Conservation (phyloP, 2,797 vertebrate species). For the Pseudochaenichthys georgianus region DNA sequence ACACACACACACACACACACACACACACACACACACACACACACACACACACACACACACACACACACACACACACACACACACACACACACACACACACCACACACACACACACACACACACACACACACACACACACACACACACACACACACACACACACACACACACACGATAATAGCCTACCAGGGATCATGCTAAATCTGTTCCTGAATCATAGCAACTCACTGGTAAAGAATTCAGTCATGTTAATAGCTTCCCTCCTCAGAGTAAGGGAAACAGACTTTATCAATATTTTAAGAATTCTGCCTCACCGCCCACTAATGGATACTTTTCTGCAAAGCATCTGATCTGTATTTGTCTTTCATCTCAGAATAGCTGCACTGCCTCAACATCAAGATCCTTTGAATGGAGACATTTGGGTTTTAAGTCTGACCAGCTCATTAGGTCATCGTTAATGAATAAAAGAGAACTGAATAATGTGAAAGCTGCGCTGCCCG, state of each 20-base stretch:
- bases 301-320: constrained; percentile 4
- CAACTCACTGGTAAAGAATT: constrained; percentile 20
- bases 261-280: constrained; percentile 14
- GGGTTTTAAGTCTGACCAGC: constrained; percentile 41
- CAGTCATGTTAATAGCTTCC: not conserved
- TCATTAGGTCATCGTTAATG: constrained; percentile 64
- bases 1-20: too few relatives aligned
- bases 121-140: too few relatives aligned
- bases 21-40: not conserved
- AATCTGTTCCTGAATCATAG: constrained; percentile 9
- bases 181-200: not conserved
- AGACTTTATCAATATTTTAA: constrained; percentile 46
- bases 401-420: constrained; percentile 13
- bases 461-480: constrained; percentile 46
- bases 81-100: too few relatives aligned
- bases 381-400: constrained; percentile 24
- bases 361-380: constrained; percentile 57
- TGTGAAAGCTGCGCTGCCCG: constrained; percentile 24
- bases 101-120: too few relatives aligned
- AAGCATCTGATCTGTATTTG: constrained; percentile 45
- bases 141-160: too few relatives aligned
- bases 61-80: not conserved
- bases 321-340: constrained; percentile 38
- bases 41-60: not conserved
- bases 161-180: constrained; percentile 2